Conservation (phyloP, 2,888 invertebrate genomes). For the Aquatica leii region DNA sequence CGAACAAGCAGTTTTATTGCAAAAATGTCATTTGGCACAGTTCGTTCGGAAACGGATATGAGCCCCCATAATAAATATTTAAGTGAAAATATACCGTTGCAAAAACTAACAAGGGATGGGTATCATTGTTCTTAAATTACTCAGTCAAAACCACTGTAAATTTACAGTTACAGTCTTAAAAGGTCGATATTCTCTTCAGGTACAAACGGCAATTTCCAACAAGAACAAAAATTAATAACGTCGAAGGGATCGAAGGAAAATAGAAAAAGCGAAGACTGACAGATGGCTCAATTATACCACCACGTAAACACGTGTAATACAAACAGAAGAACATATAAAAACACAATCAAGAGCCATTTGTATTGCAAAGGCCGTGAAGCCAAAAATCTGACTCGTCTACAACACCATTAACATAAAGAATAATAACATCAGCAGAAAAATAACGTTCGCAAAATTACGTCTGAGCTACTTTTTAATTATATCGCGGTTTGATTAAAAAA, state of each 20-base stretch:
- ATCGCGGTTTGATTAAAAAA: constrained; percentile 61
- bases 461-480: constrained; percentile 47
- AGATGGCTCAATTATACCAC: constrained; percentile 29
- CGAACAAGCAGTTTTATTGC: no score
- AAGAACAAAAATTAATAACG: background rate
- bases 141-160: constrained; percentile 10
- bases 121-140: constrained; percentile 18
- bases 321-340: constrained; percentile 26
- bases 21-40: no score
- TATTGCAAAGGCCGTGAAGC: constrained; percentile 21
- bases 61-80: constrained; percentile 10
- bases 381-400: constrained; percentile 19
- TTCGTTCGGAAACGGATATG: constrained; percentile 1
- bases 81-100: background rate
- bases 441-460: constrained; percentile 30
- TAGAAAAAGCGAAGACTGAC: constrained; percentile 21
- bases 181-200: background rate
- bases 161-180: constrained; percentile 2
- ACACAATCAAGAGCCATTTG: constrained; percentile 29
- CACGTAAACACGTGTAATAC: constrained; percentile 31
- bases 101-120: constrained; percentile 9
- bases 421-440: constrained; percentile 26
- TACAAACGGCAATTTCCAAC: background rate
- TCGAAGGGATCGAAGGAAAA: background rate
- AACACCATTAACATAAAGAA: constrained; percentile 28